phyloP scores from a whole-genome alignment of 2,888 invertebrate genomes.

The Apantesis nais region DNA sequence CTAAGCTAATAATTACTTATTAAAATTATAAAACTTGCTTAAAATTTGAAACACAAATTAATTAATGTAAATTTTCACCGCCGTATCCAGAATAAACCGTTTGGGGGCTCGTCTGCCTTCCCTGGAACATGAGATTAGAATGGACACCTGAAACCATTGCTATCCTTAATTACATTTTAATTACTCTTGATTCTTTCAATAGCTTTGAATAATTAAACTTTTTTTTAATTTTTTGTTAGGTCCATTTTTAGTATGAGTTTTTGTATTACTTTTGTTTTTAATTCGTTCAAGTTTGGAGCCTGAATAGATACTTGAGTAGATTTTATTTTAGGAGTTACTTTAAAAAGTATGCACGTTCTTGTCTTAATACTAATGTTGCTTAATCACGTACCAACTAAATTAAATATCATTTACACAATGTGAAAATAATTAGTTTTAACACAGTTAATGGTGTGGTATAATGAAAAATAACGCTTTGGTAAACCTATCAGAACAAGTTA shows the following conservation, averaged over 20 bases:
- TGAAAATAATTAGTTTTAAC: neutral
- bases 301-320: no score
- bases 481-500: neutral
- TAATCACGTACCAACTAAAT: neutral
- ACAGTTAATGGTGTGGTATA: neutral
- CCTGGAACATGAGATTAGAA: slow-evolving; percentile 63
- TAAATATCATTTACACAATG: neutral
- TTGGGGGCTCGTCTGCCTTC: slow-evolving; percentile 39
- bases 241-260: slow-evolving; percentile 4
- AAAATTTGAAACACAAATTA: slow-evolving; percentile 6
- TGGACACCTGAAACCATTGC: slow-evolving; percentile 67
- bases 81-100: slow-evolving; percentile 43
- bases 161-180: slow-evolving; percentile 68
- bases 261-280: slow-evolving; percentile 8
- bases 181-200: slow-evolving; percentile 59
- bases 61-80: slow-evolving; percentile 11
- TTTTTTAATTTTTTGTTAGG: slow-evolving; percentile 19
- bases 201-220: slow-evolving; percentile 44
- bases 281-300: no score
- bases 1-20: neutral
- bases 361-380: no score
- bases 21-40: neutral
- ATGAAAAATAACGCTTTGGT: neutral
- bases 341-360: no score
- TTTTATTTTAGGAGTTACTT: no score